Base-by-base conservation (phyloP, 2,888 invertebrate species). In the Lithosia quadra region DNA sequence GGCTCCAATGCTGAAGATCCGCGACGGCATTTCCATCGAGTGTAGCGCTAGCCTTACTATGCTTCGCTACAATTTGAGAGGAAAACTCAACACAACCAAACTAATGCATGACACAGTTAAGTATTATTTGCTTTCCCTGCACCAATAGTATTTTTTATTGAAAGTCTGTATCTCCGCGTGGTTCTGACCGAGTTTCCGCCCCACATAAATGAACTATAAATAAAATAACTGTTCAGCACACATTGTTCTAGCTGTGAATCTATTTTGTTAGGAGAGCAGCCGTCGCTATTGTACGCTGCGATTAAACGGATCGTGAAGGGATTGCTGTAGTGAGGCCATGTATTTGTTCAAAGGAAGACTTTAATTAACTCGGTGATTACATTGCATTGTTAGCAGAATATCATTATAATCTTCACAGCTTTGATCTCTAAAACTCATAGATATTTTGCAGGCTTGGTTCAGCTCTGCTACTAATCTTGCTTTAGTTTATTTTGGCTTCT, bases 241-340 rank as follows among this genome's bases (percentile, higher is more conserved):
- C 82, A 80, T 78, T 80, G 80, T 82, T 80, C 73, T 71, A 80
- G 75, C 79, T 84, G 85, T 79, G 80, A 80, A 86, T 86, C 85
- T 84, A 87, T 85, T 85, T 86, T 84, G 83, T 78, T 78, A 83
- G 77, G 70, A 67, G 82, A 81, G 84, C 73, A 80, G 78, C 80
- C 77, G 78, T 82, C 76, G 85, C 90, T 84, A 90, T 90, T 88
- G 91, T 91, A 85, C 82, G 84, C 76, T 71, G 84, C 84, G 88
- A 87, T 89, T 88, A 86, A 89, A 86, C 87, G 86, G 90, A 91
- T 92, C 90, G 91, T 89, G 91, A 87, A 86, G 85, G 87, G 90
- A 91, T 92, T 90, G 82, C 81, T 66, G 73, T 87, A 78, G 77
- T 84, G 84, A 80, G 80, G 67, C 85, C 82, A 84, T 39, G 57